Evolutionary conservation across 2,888 invertebrate genomes (phyloP).

Genomic region (Eucera pruinosa): DNA sequence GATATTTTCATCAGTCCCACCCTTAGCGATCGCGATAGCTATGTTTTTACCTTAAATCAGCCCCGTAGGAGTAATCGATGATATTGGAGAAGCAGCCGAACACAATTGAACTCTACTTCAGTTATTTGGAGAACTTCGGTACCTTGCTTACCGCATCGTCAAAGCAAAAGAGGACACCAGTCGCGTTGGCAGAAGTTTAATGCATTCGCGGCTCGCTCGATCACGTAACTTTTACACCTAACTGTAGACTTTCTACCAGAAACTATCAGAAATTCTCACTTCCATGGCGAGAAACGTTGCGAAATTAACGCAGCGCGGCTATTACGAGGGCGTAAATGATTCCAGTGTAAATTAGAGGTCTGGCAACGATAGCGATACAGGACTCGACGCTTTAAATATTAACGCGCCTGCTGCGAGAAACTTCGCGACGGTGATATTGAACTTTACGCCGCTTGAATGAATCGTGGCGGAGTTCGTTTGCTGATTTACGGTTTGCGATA

Average conservation of each 20-base stretch:
- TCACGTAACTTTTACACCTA: no score
- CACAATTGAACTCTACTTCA: no score
- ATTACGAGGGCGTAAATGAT: conserved; percentile 18
- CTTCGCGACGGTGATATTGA: not conserved
- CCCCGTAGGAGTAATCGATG: no score
- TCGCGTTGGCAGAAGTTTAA: no score
- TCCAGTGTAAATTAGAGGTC: conserved; percentile 13
- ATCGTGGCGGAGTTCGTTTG: not conserved
- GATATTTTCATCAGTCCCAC: no score
- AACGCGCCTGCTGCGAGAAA: conserved; percentile 2
- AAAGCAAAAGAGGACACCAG: no score
- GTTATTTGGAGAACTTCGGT: no score
- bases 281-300: not conserved
- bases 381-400: conserved; percentile 29
- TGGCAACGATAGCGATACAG: conserved; percentile 23
- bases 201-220: no score
- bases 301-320: conserved; percentile 15
- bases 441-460: not conserved
- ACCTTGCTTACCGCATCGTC: no score
- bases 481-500: not conserved
- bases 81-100: no score
- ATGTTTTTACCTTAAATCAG: no score
- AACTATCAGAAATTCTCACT: conserved; percentile 7
- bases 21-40: no score
- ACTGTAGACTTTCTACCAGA: not conserved